Percentiles rank a stretch among this genome's conserved stretches.
phyloP scores from a whole-genome alignment of 2,113 vertebrate species.

The Ibidorhyncha struthersii region DNA sequence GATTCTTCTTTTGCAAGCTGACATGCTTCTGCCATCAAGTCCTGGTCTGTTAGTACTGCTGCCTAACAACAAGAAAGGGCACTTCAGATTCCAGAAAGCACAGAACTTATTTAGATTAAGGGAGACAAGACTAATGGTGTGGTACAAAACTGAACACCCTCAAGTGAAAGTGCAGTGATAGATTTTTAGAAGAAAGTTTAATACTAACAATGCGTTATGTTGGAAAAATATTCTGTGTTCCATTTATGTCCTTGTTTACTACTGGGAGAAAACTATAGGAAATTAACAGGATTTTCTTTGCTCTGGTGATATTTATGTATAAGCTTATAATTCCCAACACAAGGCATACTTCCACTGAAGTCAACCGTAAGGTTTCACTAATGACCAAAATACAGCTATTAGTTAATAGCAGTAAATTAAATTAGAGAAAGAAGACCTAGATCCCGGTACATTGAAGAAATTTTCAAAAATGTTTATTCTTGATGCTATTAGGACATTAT shows the following conservation, averaged over 20 bases:
- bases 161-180: background rate
- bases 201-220: conserved; percentile 2
- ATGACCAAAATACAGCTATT: background rate
- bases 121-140: conserved; percentile 38
- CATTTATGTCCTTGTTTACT: conserved; percentile 33
- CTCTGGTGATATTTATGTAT: background rate
- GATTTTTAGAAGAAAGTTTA: conserved; percentile 34
- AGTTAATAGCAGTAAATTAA: background rate
- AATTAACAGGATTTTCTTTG: background rate
- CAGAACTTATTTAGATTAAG: conserved; percentile 29
- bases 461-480: background rate
- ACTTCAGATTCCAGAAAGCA: conserved; percentile 20
- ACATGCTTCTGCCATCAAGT: background rate
- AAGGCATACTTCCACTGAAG: background rate
- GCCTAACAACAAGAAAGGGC: conserved; percentile 4
- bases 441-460: background rate
- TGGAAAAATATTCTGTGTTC: conserved; percentile 2
- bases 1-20: background rate
- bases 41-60: conserved; percentile 1
- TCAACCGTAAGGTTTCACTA: background rate
- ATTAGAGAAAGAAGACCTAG: background rate
- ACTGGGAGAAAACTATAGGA: background rate
- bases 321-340: background rate
- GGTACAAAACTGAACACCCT: conserved; percentile 3
- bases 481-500: background rate